Conservation (phyloP, 1,140 invertebrate species). For the Drosophila eugracilis region DNA sequence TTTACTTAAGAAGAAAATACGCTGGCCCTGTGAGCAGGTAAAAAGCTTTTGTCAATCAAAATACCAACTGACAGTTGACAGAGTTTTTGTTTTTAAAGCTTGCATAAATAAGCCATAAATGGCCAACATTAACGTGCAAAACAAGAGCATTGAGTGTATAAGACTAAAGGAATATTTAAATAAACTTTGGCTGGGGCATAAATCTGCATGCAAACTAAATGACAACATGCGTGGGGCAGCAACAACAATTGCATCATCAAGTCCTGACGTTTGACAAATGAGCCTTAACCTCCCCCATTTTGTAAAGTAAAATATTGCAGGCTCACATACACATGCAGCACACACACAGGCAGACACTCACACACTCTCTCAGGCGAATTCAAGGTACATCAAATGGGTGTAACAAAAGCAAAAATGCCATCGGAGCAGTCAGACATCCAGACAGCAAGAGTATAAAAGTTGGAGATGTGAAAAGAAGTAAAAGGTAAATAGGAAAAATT, state of each 20-base stretch:
- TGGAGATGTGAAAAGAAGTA: too few species aligned
- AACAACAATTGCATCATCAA: conserved; percentile 82
- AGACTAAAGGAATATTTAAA: conserved; percentile 66
- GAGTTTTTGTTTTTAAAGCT: conserved; percentile 66
- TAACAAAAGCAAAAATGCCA: conserved; percentile 72
- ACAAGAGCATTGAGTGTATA: background rate
- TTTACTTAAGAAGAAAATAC: conserved; percentile 52
- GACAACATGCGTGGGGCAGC: conserved; percentile 46
- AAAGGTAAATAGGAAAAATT: too few species aligned
- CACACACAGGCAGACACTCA: conserved; percentile 3
- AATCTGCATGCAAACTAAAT: conserved; percentile 78
- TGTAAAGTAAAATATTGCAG: conserved; percentile 75
- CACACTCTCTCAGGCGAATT: conserved; percentile 35
- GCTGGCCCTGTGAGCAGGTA: conserved; percentile 34
- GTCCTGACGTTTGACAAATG: conserved; percentile 82
- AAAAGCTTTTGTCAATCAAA: conserved; percentile 53
- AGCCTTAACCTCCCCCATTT: conserved; percentile 62
- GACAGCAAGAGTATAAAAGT: background rate
- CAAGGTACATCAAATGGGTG: conserved; percentile 79
- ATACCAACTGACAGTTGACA: conserved; percentile 69
- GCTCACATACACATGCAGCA: conserved; percentile 26
- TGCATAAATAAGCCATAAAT: conserved; percentile 75
- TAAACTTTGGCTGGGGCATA: conserved; percentile 61
- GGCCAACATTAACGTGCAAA: conserved; percentile 16
- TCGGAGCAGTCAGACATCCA: conserved; percentile 50